These are phyloP conservation scores for Oreotragus oreotragus DNA, from an alignment of 2,113 vertebrate species.

Conservation along the genomic window DNA sequence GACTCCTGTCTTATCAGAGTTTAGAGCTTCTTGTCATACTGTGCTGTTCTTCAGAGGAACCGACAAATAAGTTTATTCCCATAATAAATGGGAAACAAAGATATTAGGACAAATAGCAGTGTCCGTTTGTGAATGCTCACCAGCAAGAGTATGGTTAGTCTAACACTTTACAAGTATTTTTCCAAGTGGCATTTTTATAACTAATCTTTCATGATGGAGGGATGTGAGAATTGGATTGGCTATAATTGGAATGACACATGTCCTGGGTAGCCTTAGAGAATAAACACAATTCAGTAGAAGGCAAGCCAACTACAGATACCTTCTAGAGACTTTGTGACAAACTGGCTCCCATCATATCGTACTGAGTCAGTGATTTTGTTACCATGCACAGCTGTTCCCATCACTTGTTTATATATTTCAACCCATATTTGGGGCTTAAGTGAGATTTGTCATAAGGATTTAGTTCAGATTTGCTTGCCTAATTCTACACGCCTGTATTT, in stretches of 20 bases:
- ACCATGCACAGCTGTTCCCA: not conserved
- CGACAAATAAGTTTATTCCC: not conserved
- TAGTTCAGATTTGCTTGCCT: not conserved
- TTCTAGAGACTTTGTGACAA: slow-evolving; percentile 1
- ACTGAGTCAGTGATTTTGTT: slow-evolving; percentile 17
- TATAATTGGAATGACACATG: slow-evolving; percentile 31
- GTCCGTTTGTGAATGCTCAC: not conserved
- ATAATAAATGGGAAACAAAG: not conserved
- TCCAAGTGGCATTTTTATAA: slow-evolving; percentile 13
- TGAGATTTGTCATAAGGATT: slow-evolving; percentile 26
- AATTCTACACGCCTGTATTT: slow-evolving; percentile 21
- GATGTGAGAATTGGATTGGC: slow-evolving; percentile 10
- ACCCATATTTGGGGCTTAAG: not conserved
- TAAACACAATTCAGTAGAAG: not conserved
- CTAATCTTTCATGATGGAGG: not conserved
- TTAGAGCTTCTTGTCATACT: not conserved
- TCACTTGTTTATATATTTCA: slow-evolving; percentile 16
- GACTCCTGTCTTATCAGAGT: not conserved
- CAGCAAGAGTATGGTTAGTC: not conserved
- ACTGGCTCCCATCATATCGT: not conserved
- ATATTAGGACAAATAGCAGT: too few species aligned
- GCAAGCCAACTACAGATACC: not conserved
- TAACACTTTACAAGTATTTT: not conserved
- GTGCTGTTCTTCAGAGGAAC: not conserved
- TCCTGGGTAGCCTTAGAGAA: not conserved